Base-by-base conservation (phyloP, 2,797 vertebrate genomes). In the Buphagus erythrorhynchus region DNA sequence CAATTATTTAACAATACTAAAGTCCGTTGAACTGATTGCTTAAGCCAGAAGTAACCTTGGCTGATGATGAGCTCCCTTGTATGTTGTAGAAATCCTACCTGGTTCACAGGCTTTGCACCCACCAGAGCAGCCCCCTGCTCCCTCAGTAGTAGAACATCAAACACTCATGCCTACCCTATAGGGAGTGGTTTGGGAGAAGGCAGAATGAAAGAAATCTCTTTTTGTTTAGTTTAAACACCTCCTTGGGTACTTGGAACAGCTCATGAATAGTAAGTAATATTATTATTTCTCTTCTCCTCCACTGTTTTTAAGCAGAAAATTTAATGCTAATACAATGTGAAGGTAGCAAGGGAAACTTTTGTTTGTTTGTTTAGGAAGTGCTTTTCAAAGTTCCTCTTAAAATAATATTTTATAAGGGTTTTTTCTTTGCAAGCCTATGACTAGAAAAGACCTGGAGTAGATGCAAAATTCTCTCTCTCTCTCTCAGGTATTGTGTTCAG, bases 1-100 rank as follows among this genome's bases (percentile, higher is more conserved):
- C 63, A 86, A 65, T 94, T 95, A 81, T 79, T 55, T 86, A 93
- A 95, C 92, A 81, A 65, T 92, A 76, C 82, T 86, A 16, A 94
- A 86, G 67, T 91, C 87, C 55, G 65, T 67, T 84, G 69, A 84
- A 59, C 38, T 45, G 92, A 84, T 94, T 91, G 69, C 68, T 93
- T 54, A 90, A 93, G 43, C 73, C 65, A 91, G 35, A 91, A 86
- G 83, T 84, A 93, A 85, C 82, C 54, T 73, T 94, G 78, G 51
- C 31, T 77, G 86, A 82, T 88, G 88, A 79, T 76, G 91, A 72
- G 43, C 36, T 90, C 51, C 22, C 48, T 94, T 75, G 19, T 61
- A 45, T 46, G n/a, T 33, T 58, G 38, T 79, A 69, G 80, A 88
- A 96, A 68, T 90, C 51, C 73, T 91, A 55, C 59, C 65, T 72